Evolutionary conservation across 2,888 invertebrate genomes (phyloP), one percentile per base, ranked within the genome.

Genomic region (Eucera pruinosa): DNA sequence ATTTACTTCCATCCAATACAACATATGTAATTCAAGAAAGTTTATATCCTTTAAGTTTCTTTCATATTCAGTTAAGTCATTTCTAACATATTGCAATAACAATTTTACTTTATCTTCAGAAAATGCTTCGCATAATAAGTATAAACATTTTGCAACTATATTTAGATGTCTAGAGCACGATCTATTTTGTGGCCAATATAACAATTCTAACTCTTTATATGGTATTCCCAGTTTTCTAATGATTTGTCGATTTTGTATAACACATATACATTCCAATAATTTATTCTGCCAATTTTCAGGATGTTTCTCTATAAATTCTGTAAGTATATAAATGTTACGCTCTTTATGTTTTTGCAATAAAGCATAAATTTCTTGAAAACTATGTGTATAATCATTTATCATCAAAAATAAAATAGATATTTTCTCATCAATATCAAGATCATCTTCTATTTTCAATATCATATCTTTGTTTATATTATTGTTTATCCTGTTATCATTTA

Each of bases 201-300:
- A 68, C 39, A 11, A 9, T 11, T 73, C 39, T 7, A 86, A 33
- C 1, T 66, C 43, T 0, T 13, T 6, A 2, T 50, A 78, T 0
- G 15, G 20, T 25, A 82, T 50, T 25, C 93, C 93, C 9, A 94
- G 69, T 71, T 92, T 92, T 11, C 89, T 88, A 27, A 94, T 61
- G 4, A 93, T 88, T 64, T 86, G 82, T 36, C 89, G 91, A 79
- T 93, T 93, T 68, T 93, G 91, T 15, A 94, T 93, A 23, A 94
- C 93, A 68, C 93, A 91, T 23, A 95, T 81, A 0, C 94, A 93
- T 90, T 95, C 95, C 0, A 95, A 70, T 0, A 95, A 78, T 79
- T 92, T 90, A 0, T 88, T 81, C 27, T 92, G 89, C 94, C 94
- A 94, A 20, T 90, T 83, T 60, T 90, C 87, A 0, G 70, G 75